These are phyloP conservation scores for Orcinus orca DNA, from an alignment of 2,113 vertebrate species.

Conservation along the genomic window DNA sequence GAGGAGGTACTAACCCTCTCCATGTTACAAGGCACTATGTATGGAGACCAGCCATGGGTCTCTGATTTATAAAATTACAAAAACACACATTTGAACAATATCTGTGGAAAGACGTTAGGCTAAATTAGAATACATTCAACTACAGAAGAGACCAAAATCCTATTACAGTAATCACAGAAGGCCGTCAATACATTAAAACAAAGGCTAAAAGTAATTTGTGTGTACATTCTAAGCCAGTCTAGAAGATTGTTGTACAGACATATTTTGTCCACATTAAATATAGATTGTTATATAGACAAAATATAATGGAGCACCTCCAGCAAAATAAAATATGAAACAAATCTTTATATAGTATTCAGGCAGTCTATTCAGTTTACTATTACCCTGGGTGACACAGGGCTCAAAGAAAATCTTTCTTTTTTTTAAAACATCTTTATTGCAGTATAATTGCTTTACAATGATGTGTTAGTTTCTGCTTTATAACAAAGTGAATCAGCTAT, in stretches of 20 bases:
- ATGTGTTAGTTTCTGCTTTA: too few relatives aligned
- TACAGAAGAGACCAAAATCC: not conserved
- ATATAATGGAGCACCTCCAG: not conserved
- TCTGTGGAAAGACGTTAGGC: not conserved
- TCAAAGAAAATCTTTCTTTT: not conserved
- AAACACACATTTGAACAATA: not conserved
- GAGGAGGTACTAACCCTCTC: not conserved
- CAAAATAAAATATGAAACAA: constrained; percentile 17
- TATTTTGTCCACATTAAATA: not conserved
- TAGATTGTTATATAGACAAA: not conserved
- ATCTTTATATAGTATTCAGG: not conserved
- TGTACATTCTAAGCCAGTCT: not conserved
- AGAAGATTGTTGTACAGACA: not conserved
- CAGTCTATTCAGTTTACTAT: not conserved
- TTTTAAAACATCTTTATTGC: too few relatives aligned
- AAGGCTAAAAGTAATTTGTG: not conserved
- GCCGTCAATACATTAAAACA: not conserved
- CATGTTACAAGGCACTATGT: not conserved
- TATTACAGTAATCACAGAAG: not conserved
- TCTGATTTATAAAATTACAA: not conserved
- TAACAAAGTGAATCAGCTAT: too few relatives aligned
- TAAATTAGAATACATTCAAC: not conserved
- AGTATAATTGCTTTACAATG: too few relatives aligned
- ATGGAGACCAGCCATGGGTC: not conserved
- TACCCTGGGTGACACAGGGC: not conserved